These are phyloP conservation scores for Narcine bancroftii DNA, from an alignment of 2,113 vertebrate genomes.

Conservation along the genomic window DNA sequence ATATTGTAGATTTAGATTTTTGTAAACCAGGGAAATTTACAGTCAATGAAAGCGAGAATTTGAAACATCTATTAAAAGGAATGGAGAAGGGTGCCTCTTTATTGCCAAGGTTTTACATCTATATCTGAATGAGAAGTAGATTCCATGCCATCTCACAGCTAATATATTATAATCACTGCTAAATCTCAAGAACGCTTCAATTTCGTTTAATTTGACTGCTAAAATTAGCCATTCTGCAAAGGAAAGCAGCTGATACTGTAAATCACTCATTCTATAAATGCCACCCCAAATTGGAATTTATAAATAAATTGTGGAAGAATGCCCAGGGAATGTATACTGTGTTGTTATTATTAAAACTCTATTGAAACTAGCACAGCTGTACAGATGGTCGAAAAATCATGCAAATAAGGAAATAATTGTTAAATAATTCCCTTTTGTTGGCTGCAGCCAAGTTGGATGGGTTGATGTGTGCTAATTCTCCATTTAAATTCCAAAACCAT, in stretches of 20 bases:
- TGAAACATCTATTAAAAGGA: not conserved
- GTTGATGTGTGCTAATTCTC: not conserved
- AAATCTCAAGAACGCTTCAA: not conserved
- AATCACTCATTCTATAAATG: conserved; percentile 16
- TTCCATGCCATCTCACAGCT: too few relatives aligned
- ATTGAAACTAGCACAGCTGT: not conserved
- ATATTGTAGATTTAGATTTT: not conserved
- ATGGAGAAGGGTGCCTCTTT: not conserved
- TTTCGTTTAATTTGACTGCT: not conserved
- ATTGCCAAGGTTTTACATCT: not conserved
- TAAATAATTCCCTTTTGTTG: not conserved
- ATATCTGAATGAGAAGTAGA: not conserved
- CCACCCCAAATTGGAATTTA: not conserved
- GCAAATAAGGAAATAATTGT: not conserved
- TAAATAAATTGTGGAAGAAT: conserved; percentile 15
- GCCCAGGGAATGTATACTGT: not conserved
- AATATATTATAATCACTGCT: not conserved
- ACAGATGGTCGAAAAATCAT: not conserved
- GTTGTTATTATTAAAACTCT: not conserved
- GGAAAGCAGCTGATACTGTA: conserved; percentile 18
- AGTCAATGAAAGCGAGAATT: not conserved
- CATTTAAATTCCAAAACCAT: not conserved
- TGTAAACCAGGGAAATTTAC: not conserved
- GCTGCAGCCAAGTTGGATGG: not conserved
- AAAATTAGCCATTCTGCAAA: conserved; percentile 32